A percentile compares a stretch with the other conserved stretches of the same genome.
Conservation (phyloP, 1,140 invertebrate genomes). For the Varroa destructor region DNA sequence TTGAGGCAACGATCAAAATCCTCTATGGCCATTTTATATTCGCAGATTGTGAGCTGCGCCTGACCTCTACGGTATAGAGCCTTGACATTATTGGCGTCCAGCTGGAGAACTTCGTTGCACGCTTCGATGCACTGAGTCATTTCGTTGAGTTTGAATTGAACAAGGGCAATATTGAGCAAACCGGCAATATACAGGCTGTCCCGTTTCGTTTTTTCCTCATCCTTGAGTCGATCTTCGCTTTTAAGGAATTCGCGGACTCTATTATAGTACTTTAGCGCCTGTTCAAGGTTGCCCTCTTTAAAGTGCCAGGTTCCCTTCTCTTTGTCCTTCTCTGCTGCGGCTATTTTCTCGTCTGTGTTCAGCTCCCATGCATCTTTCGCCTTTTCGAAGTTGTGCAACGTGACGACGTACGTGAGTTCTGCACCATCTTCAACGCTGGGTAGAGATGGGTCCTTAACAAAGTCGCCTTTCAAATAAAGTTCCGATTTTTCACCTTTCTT, state of each 20-base stretch:
- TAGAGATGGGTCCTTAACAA: constrained; percentile 64
- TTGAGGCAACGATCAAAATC: constrained; percentile 61
- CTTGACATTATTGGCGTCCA: constrained; percentile 70
- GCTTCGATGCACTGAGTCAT: constrained; percentile 55
- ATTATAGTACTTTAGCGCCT: constrained; percentile 79
- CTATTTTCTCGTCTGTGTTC: constrained; percentile 59
- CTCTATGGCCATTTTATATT: constrained; percentile 59
- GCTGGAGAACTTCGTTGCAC: constrained; percentile 55
- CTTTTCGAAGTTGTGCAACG: constrained; percentile 42
- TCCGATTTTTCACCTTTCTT: constrained; percentile 62
- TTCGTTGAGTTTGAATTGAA: constrained; percentile 66
- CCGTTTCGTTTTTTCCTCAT: constrained; percentile 45
- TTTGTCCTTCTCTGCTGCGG: constrained; percentile 66
- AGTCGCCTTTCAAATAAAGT: constrained; percentile 59
- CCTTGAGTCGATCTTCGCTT: constrained; percentile 39
- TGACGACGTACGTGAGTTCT: constrained; percentile 62
- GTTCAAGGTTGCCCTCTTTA: constrained; percentile 51
- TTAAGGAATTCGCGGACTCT: constrained; percentile 45
- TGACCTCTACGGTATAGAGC: constrained; percentile 71
- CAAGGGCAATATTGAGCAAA: constrained; percentile 70
- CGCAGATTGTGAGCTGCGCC: constrained; percentile 59
- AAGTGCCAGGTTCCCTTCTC: constrained; percentile 83
- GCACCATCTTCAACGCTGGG: constrained; percentile 47
- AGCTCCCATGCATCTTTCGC: constrained; percentile 65
- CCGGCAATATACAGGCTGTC: constrained; percentile 54